Percentiles rank a stretch among this genome's conserved stretches.
Evolutionary conservation across 2,113 vertebrate genomes (phyloP).

Genomic region (Theristicus caerulescens): DNA sequence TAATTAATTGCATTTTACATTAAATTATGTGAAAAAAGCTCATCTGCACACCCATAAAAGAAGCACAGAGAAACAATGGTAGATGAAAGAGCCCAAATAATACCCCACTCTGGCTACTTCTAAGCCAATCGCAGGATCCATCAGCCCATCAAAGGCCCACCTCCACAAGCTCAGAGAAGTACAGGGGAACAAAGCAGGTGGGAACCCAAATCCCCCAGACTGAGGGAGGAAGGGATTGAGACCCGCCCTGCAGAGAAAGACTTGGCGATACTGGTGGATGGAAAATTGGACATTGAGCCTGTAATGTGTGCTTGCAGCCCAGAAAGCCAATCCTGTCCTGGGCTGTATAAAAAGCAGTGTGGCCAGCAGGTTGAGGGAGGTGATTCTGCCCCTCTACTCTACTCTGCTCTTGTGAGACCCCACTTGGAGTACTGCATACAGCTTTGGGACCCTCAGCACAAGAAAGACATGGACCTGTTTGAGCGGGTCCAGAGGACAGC

Average conservation of each 20-base stretch:
- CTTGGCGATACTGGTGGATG: neutral
- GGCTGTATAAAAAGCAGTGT: neutral
- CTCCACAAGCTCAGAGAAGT: neutral
- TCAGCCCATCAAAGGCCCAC: neutral
- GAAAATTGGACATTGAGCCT: neutral
- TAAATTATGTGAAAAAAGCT: neutral
- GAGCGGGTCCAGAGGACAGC: neutral
- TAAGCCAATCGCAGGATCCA: neutral
- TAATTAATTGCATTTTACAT: neutral
- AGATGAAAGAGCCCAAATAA: neutral
- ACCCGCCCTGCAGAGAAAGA: neutral
- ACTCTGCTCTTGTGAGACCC: neutral
- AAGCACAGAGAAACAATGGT: neutral
- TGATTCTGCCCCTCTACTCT: neutral
- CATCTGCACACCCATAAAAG: neutral
- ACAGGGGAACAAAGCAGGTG: neutral
- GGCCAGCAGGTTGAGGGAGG: rapidly evolving
- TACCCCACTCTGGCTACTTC: neutral
- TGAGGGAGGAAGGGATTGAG: neutral
- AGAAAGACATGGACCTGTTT: neutral
- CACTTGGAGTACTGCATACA: neutral
- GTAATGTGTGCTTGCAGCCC: neutral
- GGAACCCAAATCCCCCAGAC: neutral
- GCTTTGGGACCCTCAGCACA: neutral
- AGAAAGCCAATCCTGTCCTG: neutral